Evolutionary conservation across 1,140 invertebrate species (phyloP).

Genomic region (Atta texana): DNA sequence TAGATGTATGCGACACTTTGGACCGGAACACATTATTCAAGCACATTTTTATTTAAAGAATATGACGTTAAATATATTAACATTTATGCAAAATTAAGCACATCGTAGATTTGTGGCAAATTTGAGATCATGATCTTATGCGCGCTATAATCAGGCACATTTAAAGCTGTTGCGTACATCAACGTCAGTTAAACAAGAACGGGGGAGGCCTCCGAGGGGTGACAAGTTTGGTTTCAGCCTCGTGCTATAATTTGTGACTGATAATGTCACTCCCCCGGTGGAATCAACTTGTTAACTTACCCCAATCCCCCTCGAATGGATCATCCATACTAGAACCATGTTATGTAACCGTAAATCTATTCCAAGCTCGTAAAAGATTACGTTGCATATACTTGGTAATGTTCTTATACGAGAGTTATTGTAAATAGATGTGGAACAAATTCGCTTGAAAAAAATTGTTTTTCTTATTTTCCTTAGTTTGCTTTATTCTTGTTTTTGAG

Average conservation of each 20-base stretch:
- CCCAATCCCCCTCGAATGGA: slow-evolving; percentile 20
- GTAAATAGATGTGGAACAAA: neutral
- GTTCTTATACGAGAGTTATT: neutral
- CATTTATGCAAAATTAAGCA: neutral
- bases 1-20: neutral
- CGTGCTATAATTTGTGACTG: slow-evolving; percentile 58
- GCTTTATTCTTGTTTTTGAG: neutral
- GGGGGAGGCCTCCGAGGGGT: slow-evolving; percentile 20
- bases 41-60: neutral
- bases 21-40: neutral
- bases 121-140: slow-evolving; percentile 52
- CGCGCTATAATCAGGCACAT: slow-evolving; percentile 23
- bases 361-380: slow-evolving; percentile 38
- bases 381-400: neutral
- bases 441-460: neutral
- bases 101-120: neutral
- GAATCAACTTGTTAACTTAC: slow-evolving; percentile 57
- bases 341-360: slow-evolving; percentile 20
- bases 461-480: neutral
- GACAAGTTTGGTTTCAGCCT: slow-evolving; percentile 62
- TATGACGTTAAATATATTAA: neutral
- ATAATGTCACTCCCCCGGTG: slow-evolving; percentile 59
- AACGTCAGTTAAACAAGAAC: slow-evolving; percentile 46
- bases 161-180: slow-evolving; percentile 34
- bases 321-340: slow-evolving; percentile 42